Base-by-base conservation (phyloP, 2,113 vertebrate genomes). In the Prolemur simus region DNA sequence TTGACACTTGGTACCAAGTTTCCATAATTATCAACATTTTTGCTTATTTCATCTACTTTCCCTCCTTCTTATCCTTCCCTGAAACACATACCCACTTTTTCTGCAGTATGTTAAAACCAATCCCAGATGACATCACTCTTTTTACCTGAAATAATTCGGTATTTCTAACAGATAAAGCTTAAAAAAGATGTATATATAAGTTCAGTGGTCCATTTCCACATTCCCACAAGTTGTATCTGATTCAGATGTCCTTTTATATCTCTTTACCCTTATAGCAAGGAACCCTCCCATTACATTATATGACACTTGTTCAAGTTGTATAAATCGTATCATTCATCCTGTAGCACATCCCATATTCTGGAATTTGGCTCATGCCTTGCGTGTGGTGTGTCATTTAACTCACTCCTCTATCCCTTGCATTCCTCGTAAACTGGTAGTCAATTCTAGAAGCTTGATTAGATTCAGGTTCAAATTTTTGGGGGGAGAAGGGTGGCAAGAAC, bases 101-200 rank as follows among this genome's bases (percentile, higher is more conserved):
- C 18, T 54, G 73, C 23, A 90, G 25, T 54, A 74, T 66, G 82
- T 94, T 76, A 92, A 96, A 84, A 39, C 37, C 88, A 82, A 89
- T 63, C 34, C 45, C 49, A 88, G 29, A 63, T 63, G 60, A 85
- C 34, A 91, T 76, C 23, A 47, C 4, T 73, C 18, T 66, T 74
- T 68, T 81, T 87, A 66, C 21, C 23, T 83, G 63, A 94, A 91
- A 83, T 82, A 94, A 76, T 83, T 87, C 21, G 76, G 52, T 20
- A 37, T 73, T 63, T 63, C 89, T 85, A 89, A 91, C 52, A 87
- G 60, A 82, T 23, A 45, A n/a, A 47, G 1, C 18, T 78, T 87
- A 49, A 82, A 63, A 45, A 85, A 52, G 9, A 60, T 5, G 32
- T 9, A 13, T 15, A 58, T 37, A 58, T 42, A 85, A 52, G 58